Percentiles rank a stretch among this genome's conserved stretches.
Evolutionary conservation across 2,888 invertebrate genomes (phyloP).

Genomic region (Priapulus caudatus): DNA sequence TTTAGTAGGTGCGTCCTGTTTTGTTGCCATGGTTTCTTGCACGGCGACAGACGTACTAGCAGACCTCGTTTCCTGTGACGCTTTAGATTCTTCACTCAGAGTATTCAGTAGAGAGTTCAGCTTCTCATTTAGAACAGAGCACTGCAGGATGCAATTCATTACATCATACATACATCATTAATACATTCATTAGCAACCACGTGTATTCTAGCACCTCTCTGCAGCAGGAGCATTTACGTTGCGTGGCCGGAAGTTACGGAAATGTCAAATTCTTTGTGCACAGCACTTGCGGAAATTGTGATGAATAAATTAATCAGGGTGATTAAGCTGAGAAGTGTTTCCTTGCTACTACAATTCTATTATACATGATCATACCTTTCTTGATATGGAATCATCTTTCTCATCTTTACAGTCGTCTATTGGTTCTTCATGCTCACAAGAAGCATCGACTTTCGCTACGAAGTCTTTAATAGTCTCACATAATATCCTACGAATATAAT

Average conservation of each 20-base stretch:
- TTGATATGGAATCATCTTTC: slow-evolving; percentile 41
- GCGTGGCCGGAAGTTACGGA: too few relatives aligned
- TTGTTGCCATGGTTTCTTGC: too few relatives aligned
- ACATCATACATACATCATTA: background rate
- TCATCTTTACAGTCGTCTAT: slow-evolving; percentile 23
- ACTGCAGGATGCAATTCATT: slow-evolving; percentile 36
- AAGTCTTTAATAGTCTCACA: slow-evolving; percentile 69
- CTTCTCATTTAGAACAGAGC: slow-evolving; percentile 60
- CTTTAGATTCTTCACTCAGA: slow-evolving; percentile 53
- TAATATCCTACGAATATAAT: too few relatives aligned
- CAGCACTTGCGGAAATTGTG: too few relatives aligned
- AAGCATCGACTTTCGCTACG: slow-evolving; percentile 44
- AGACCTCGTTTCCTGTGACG: slow-evolving; percentile 24
- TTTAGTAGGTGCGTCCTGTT: too few relatives aligned
- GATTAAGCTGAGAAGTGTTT: too few relatives aligned
- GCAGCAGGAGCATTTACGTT: too few relatives aligned
- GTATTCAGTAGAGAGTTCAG: slow-evolving; percentile 58
- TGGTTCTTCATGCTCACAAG: slow-evolving; percentile 25
- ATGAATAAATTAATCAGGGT: too few relatives aligned
- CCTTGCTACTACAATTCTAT: too few relatives aligned
- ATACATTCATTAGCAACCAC: background rate
- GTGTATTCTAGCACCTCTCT: background rate
- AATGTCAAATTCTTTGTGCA: too few relatives aligned
- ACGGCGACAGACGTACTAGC: too few relatives aligned
- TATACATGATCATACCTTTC: too few relatives aligned